Evolutionary conservation across 2,888 invertebrate species (phyloP).

Genomic region (Petrolisthes cinctipes): DNA sequence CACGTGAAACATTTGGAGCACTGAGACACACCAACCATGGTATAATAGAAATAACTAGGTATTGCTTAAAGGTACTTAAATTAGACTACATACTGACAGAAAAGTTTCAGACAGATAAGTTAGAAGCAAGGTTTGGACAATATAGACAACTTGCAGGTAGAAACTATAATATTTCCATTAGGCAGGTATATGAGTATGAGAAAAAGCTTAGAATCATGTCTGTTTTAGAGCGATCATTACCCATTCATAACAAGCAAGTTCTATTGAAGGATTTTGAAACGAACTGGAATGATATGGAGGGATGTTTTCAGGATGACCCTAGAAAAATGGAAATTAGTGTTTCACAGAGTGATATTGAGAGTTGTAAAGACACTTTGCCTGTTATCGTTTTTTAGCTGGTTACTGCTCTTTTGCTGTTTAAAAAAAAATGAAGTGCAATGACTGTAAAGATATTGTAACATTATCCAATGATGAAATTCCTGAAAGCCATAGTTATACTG

Average conservation of each 20-base stretch:
- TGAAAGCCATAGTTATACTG: not conserved
- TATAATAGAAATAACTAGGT: not conserved
- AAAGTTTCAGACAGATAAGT: conserved; percentile 8
- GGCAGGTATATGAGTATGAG: conserved; percentile 10
- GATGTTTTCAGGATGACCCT: not conserved
- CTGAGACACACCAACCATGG: conserved; percentile 21
- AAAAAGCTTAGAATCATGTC: conserved; percentile 2
- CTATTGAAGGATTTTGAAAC: conserved; percentile 20
- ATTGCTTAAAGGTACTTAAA: not conserved
- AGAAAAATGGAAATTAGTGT: not conserved
- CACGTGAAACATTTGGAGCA: conserved; percentile 25
- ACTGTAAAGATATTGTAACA: conserved; percentile 14
- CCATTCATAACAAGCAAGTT: conserved; percentile 24
- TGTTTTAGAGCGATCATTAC: not conserved
- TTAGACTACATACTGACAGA: not conserved
- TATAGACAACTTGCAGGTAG: too few relatives aligned
- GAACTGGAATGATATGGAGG: conserved; percentile 4
- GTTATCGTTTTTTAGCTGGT: conserved; percentile 21
- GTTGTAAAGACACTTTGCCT: not conserved
- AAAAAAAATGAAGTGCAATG: conserved; percentile 18
- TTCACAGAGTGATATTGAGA: not conserved
- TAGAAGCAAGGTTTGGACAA: not conserved
- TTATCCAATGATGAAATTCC: conserved; percentile 4
- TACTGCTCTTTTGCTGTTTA: conserved; percentile 26
- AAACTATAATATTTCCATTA: conserved; percentile 6